Base-by-base conservation (phyloP, 1,140 invertebrate species). In the Dinothrombium tinctorium region DNA sequence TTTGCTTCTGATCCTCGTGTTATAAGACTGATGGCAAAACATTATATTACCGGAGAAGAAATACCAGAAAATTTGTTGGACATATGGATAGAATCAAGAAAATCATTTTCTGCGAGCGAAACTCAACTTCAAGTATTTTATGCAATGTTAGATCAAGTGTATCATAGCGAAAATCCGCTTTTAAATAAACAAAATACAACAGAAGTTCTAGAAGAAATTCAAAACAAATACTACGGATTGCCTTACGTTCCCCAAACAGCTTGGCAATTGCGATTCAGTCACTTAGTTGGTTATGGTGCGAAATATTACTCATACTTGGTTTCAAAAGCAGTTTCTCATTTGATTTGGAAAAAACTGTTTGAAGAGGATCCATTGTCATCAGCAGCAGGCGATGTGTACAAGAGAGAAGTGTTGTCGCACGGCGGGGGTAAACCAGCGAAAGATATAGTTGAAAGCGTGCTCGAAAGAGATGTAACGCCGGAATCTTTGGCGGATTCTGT, bases 291-390 rank as follows among this genome's bases (percentile, higher is more conserved):
- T 3, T 98, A 99, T 59, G 92, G 90, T 23, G 87, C 86, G 0
- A 94, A 92, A 60, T 98, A 98, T 62, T 96, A 96, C 58, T 80
- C 89, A 0, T 98, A 99, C 61, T 61, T 95, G 35, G 75, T 95
- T 52, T 94, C 90, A 0, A 68, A 81, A 49, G 80, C 87, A 17
- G 71, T 94, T 28, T 87, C 90, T 0, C 78, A 81, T 21, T 74
- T 73, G 63, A 87, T 92, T 46, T 98, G 90, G 89, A 72, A 83
- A 50, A 69, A 69, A 15, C 76, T 76, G 52, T 95, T 98, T 53
- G 66, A 73, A 52, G 53, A 62, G 0, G 71, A 89, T 57, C 89
- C 90, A 1, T 72, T 94, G 22, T 73, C 64, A 55, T 65, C 76
- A 8, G 48, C 53, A 20, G 67, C 73, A 17, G 86, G 86, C 2